phyloP scores from a whole-genome alignment of 2,113 vertebrate genomes.

The Stigmatopora argus region DNA sequence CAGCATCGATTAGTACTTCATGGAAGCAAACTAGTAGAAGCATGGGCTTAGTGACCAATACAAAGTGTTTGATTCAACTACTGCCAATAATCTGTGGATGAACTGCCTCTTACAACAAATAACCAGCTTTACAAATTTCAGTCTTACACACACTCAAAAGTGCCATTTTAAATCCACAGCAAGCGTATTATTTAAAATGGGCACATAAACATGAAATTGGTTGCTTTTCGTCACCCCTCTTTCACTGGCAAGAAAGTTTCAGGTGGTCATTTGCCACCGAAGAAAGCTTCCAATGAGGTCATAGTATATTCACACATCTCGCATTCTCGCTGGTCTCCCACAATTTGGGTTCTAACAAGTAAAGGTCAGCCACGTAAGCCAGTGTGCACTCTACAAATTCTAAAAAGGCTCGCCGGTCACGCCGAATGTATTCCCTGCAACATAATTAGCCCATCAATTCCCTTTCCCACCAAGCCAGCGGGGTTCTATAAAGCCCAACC shows the following conservation, averaged over 20 bases:
- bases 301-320: slow-evolving; percentile 62
- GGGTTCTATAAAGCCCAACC: slow-evolving; percentile 54
- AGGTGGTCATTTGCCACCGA: not conserved
- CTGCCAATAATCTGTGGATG: not conserved
- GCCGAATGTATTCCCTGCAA: slow-evolving; percentile 68
- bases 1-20: not conserved
- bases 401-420: slow-evolving; percentile 68
- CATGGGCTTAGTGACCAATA: not conserved
- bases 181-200: not conserved
- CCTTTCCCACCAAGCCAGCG: slow-evolving; percentile 50
- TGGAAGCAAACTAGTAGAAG: not conserved
- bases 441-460: slow-evolving; percentile 73
- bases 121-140: not conserved
- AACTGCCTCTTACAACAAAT: not conserved
- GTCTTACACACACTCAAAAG: not conserved
- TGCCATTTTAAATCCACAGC: not conserved
- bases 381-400: slow-evolving; percentile 66
- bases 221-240: not conserved
- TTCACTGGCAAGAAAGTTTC: not conserved
- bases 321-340: slow-evolving; percentile 59
- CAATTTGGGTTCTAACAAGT: slow-evolving; percentile 59
- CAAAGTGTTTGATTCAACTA: not conserved
- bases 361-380: slow-evolving; percentile 70
- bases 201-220: not conserved
- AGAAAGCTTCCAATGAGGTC: slow-evolving; percentile 46